phyloP scores from a whole-genome alignment of 1,140 invertebrate genomes.

The Chrysomallon squamiferum region DNA sequence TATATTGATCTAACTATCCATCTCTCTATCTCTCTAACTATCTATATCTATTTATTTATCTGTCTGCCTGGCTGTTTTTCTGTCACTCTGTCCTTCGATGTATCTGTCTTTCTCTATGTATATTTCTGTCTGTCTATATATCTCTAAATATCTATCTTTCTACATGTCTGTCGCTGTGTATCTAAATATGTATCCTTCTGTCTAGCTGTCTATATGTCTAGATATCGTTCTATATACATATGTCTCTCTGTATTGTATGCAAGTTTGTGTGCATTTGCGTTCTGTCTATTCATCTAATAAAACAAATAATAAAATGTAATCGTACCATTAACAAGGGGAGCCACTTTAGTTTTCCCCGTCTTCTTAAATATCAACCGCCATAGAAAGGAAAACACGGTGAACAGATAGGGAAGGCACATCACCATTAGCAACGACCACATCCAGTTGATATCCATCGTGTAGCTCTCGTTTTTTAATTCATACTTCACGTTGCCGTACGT shows the following conservation, averaged over 20 bases:
- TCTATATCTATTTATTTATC: background rate
- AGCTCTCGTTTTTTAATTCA: background rate
- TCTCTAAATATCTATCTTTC: too few relatives aligned
- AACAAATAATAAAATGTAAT: too few relatives aligned
- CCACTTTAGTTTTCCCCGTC: slow-evolving; percentile 18
- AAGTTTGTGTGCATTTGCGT: too few relatives aligned
- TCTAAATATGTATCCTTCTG: too few relatives aligned
- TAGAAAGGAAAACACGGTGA: slow-evolving; percentile 26
- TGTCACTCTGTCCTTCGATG: background rate
- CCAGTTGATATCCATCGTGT: slow-evolving; percentile 29
- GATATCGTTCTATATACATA: too few relatives aligned
- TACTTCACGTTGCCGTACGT: background rate
- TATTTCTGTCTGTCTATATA: too few relatives aligned
- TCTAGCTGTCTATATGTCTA: too few relatives aligned
- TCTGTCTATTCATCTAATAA: too few relatives aligned
- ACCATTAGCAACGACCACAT: slow-evolving; percentile 43
- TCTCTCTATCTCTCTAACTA: background rate
- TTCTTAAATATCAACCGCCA: slow-evolving; percentile 43
- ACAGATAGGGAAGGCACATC: slow-evolving; percentile 39
- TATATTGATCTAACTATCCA: background rate
- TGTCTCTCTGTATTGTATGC: too few relatives aligned
- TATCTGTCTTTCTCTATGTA: too few relatives aligned
- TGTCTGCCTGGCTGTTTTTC: background rate
- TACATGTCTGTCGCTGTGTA: too few relatives aligned
- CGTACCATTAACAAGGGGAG: slow-evolving; percentile 35